Percentiles rank a stretch among this genome's conserved stretches.
Conservation (phyloP, 2,888 invertebrate genomes). For the Metallyticus violacea region DNA sequence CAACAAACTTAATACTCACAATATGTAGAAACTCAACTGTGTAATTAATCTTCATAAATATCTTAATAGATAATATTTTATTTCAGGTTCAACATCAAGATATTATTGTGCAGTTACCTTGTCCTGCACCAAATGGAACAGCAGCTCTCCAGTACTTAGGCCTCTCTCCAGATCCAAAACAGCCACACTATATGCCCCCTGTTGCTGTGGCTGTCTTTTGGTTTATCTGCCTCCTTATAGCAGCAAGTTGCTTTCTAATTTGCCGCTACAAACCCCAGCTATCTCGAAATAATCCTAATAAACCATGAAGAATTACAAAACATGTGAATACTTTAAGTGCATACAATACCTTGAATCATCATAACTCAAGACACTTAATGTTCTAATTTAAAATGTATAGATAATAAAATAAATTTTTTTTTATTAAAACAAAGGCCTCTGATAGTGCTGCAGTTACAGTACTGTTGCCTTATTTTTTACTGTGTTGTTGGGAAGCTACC, state of each 20-base stretch:
- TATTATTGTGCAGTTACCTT: conserved; percentile 80
- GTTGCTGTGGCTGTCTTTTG: conserved; percentile 30
- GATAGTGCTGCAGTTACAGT: no score
- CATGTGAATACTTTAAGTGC: not conserved
- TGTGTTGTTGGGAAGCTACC: no score
- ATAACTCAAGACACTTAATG: not conserved
- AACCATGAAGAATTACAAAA: conserved; percentile 16
- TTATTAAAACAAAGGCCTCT: not conserved
- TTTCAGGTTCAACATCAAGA: conserved; percentile 78
- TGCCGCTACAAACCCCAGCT: conserved; percentile 22
- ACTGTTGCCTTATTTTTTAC: no score
- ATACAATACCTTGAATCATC: not conserved
- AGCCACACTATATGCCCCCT: conserved; percentile 25
- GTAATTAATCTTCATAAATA: no score
- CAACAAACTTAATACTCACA: no score
- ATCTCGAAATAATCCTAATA: conserved; percentile 32
- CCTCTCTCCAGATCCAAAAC: conserved; percentile 17
- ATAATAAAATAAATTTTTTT: not conserved
- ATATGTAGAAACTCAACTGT: no score
- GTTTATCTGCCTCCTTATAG: conserved; percentile 27
- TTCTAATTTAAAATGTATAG: not conserved
- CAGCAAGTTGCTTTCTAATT: conserved; percentile 21
- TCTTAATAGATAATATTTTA: no score
- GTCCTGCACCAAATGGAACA: conserved; percentile 77
- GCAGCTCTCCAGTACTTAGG: conserved; percentile 26